These are phyloP conservation scores for Tinamus guttatus DNA, from an alignment of 2,113 vertebrate species.

Conservation along the genomic window DNA sequence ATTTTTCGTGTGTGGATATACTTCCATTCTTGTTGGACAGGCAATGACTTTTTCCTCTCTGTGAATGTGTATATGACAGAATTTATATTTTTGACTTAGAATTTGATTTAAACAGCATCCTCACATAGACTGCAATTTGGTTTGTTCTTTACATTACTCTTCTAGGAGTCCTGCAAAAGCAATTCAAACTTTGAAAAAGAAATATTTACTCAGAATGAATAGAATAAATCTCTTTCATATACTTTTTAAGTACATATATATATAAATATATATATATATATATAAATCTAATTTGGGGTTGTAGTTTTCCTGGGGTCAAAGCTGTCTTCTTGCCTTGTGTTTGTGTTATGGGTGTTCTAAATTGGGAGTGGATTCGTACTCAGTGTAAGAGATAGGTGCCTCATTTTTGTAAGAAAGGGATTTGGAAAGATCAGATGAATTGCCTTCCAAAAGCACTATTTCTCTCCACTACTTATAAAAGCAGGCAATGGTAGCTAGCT, in stretches of 20 bases:
- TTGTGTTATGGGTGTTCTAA: background rate
- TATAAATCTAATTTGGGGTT: background rate
- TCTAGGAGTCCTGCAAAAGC: background rate
- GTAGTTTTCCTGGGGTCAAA: background rate
- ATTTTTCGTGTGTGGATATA: slow-evolving; percentile 32
- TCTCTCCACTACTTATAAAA: background rate
- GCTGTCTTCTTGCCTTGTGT: background rate
- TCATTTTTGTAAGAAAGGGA: background rate
- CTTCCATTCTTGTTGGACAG: background rate
- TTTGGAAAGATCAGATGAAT: background rate
- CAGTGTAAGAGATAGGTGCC: background rate
- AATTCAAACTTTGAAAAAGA: slow-evolving; percentile 24
- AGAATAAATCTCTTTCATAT: background rate
- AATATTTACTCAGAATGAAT: slow-evolving; percentile 23
- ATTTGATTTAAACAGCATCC: slow-evolving; percentile 3
- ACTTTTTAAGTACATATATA: background rate
- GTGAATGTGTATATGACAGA: background rate
- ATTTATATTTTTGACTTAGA: background rate
- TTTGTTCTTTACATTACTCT: background rate
- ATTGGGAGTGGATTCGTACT: background rate
- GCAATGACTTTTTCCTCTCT: background rate
- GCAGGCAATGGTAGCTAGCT: background rate
- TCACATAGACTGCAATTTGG: background rate
- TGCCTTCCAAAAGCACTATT: background rate
- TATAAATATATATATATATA: background rate